Evolutionary conservation across 2,797 vertebrate species (phyloP), one percentile per base, ranked within the genome.

Genomic region (Balearica regulorum): DNA sequence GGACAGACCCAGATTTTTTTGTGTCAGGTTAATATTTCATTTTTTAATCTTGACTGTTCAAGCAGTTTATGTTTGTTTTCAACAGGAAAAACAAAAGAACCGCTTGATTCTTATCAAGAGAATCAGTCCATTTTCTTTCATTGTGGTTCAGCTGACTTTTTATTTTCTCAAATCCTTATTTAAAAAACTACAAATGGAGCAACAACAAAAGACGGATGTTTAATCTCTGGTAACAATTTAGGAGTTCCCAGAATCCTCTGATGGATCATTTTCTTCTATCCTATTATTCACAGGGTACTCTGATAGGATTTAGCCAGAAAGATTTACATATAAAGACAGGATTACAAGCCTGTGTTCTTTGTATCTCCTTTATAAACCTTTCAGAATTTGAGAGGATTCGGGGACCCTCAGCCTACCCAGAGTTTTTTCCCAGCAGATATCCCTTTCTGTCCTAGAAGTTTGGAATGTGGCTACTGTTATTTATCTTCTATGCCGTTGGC

Each of bases 241-340:
- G 64, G 83, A 84, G 75, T 94, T 97, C 77, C 25, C 64, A 76
- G 68, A 87, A 88, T 83, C 84, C 78, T 83, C 95, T 92, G 90
- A 69, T 91, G 93, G 96, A 95, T 95, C 82, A 44, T 87, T 96
- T 93, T 94, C 80, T 95, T 94, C 87, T 95, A 93, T 97, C 93
- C 94, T 73, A 72, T 97, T 95, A 91, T 81, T 97, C 49, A 64
- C 93, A 81, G 71, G 88, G 73, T 92, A 91, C 84, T 97, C 96
- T 89, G 95, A 92, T 91, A 92, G 94, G 95, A 96, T 96, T 97
- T 97, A 93, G 44, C 65, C 78, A 82, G 95, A 86, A 96, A 95
- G 92, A 93, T 96, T 96, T 93, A 95, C 94, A 78, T 69, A 65
- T 58, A 94, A 95, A 95, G 80, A 80, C 88, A 88, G 94, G 95